Conservation (phyloP, 2,797 vertebrate species). For the Onychomys torridus region DNA sequence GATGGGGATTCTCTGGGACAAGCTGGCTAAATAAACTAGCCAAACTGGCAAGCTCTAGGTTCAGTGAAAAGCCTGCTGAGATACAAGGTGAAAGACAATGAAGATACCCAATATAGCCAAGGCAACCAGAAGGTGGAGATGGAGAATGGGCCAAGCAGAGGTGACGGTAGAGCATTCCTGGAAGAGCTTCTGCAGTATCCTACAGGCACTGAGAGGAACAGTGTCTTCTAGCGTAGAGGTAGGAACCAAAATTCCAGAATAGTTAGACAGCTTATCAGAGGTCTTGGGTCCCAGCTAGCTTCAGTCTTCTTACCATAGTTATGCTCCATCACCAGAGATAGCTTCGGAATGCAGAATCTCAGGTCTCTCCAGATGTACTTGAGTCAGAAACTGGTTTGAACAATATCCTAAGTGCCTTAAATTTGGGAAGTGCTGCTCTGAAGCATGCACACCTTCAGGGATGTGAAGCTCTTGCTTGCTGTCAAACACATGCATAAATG, state of each 20-base stretch:
- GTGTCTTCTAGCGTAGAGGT: background rate
- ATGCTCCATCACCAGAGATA: background rate
- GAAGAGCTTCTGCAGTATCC: background rate
- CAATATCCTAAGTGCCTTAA: background rate
- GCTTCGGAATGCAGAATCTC: background rate
- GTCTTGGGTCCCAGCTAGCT: background rate
- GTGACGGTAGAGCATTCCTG: rapidly evolving
- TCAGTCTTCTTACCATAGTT: background rate
- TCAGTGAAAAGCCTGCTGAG: background rate
- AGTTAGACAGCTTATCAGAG: background rate
- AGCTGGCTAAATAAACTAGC: background rate
- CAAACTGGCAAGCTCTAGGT: background rate
- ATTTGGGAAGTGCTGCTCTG: background rate
- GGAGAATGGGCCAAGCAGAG: background rate
- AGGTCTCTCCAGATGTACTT: background rate
- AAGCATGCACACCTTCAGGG: background rate
- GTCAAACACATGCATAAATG: background rate
- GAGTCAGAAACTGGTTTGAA: background rate
- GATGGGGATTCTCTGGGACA: too few species aligned
- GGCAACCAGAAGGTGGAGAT: rapidly evolving
- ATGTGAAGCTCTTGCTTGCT: background rate
- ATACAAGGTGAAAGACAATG: background rate
- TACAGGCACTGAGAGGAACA: background rate
- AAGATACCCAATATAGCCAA: background rate
- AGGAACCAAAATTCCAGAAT: background rate